Conservation (phyloP, 2,797 vertebrate genomes). For the Dendrocincla tyrannina region DNA sequence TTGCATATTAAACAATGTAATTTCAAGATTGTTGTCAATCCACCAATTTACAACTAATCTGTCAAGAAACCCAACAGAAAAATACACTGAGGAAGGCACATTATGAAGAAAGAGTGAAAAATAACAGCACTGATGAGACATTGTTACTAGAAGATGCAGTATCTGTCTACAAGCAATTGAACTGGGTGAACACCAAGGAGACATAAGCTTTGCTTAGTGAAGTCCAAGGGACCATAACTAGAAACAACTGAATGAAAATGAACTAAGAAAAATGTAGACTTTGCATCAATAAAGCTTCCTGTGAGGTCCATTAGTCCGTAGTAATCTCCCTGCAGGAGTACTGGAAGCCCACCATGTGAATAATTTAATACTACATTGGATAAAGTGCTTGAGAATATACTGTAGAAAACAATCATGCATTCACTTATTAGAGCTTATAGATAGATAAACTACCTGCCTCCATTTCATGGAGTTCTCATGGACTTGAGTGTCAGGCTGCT, state of each 20-base stretch:
- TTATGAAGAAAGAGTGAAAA: not conserved
- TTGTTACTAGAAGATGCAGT: not conserved
- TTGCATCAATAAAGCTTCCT: conserved; percentile 18
- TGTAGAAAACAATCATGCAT: not conserved
- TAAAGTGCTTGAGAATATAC: not conserved
- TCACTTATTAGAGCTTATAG: not conserved
- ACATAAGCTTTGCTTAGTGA: not conserved
- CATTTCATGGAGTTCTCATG: not conserved
- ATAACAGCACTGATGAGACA: not conserved
- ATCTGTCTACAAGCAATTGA: not conserved
- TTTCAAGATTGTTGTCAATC: not conserved
- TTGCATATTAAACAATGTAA: not conserved
- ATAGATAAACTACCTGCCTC: not conserved
- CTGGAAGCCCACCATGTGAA: not conserved
- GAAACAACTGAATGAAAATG: not conserved
- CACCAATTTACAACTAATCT: not conserved
- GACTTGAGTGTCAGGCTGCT: not conserved
- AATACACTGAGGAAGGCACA: not conserved
- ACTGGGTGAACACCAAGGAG: not conserved
- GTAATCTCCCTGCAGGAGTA: not conserved
- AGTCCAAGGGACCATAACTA: not conserved
- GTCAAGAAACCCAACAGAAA: not conserved
- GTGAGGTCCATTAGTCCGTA: not conserved
- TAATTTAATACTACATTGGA: conserved; percentile 27
- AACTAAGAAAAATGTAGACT: conserved; percentile 3